These are phyloP conservation scores for Pegoplata infirma DNA, from an alignment of 2,888 invertebrate species.

Conservation along the genomic window DNA sequence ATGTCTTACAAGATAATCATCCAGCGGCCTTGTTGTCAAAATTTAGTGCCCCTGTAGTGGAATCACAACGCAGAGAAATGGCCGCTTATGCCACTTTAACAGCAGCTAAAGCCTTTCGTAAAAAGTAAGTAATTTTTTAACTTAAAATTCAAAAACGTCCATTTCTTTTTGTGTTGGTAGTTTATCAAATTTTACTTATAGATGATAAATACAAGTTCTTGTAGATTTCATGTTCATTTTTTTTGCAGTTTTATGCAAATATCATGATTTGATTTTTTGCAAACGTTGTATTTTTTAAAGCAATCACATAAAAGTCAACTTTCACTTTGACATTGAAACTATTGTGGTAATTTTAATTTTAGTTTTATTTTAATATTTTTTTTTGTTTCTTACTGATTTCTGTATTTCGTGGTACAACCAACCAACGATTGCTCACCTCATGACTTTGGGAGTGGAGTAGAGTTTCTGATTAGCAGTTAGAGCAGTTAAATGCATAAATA, in stretches of 20 bases:
- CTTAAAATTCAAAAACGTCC: not conserved
- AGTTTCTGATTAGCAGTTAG: slow-evolving; percentile 3
- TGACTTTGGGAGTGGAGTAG: slow-evolving; percentile 53
- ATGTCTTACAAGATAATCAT: slow-evolving; percentile 75
- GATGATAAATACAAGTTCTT: slow-evolving; percentile 18
- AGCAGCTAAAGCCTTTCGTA: slow-evolving; percentile 76
- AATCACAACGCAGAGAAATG: slow-evolving; percentile 72
- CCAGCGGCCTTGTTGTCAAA: slow-evolving; percentile 76
- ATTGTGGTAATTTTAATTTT: slow-evolving; percentile 62
- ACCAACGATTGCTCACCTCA: slow-evolving; percentile 16
- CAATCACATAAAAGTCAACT: slow-evolving; percentile 71
- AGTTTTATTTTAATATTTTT: slow-evolving; percentile 37
- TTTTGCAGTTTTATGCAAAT: slow-evolving; percentile 14
- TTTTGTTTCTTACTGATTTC: slow-evolving; percentile 12
- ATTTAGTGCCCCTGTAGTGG: slow-evolving; percentile 75
- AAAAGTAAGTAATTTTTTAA: slow-evolving; percentile 73
- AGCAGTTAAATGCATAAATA: slow-evolving; percentile 31
- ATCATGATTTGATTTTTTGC: slow-evolving; percentile 12
- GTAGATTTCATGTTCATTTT: not conserved
- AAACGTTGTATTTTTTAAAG: not conserved
- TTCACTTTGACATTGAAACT: slow-evolving; percentile 78
- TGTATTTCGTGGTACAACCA: no score
- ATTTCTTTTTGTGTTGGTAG: not conserved
- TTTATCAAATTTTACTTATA: not conserved
- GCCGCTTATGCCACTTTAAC: slow-evolving; percentile 77